A percentile compares a stretch with the other conserved stretches of the same genome.
Conservation (phyloP, 2,888 invertebrate species). For the Parochlus steinenii region DNA sequence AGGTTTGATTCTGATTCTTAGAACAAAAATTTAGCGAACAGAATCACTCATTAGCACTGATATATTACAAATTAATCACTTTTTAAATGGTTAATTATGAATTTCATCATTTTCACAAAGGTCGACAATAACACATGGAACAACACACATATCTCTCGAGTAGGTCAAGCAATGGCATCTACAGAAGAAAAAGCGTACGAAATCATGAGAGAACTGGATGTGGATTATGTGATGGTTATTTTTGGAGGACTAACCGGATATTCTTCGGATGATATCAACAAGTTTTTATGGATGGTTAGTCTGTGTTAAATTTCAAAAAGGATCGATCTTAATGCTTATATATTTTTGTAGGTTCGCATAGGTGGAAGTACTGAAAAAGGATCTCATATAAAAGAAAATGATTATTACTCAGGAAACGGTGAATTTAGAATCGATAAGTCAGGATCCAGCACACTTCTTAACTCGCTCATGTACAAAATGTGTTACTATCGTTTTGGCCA, state of each 20-base stretch:
- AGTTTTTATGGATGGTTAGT: constrained; percentile 98
- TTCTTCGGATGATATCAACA: constrained; percentile 97
- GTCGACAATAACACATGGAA: constrained; percentile 99
- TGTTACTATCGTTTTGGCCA: constrained; percentile 96
- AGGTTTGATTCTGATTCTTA: too few species aligned
- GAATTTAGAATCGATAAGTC: constrained; percentile 94
- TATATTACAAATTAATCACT: not conserved
- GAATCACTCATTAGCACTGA: not conserved
- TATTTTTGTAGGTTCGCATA: constrained; percentile 36
- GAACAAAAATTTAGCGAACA: too few species aligned
- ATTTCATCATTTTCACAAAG: too few species aligned
- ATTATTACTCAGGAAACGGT: constrained; percentile 90
- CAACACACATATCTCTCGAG: constrained; percentile 95
- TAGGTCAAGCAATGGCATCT: constrained; percentile 97
- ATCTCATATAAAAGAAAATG: constrained; percentile 86
- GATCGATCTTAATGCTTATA: constrained; percentile 46
- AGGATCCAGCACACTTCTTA: constrained; percentile 78
- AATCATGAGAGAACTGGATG: constrained; percentile 94
- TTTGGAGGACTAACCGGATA: constrained; percentile 98
- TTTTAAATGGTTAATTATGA: not conserved
- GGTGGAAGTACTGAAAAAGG: constrained; percentile 93
- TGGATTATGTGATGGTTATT: constrained; percentile 94
- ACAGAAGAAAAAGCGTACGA: constrained; percentile 93
- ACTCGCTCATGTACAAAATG: constrained; percentile 99
- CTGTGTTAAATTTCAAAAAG: constrained; percentile 9